These are phyloP conservation scores for Propithecus deckenii DNA, from an alignment of 2,797 vertebrate genomes.

Conservation along the genomic window DNA sequence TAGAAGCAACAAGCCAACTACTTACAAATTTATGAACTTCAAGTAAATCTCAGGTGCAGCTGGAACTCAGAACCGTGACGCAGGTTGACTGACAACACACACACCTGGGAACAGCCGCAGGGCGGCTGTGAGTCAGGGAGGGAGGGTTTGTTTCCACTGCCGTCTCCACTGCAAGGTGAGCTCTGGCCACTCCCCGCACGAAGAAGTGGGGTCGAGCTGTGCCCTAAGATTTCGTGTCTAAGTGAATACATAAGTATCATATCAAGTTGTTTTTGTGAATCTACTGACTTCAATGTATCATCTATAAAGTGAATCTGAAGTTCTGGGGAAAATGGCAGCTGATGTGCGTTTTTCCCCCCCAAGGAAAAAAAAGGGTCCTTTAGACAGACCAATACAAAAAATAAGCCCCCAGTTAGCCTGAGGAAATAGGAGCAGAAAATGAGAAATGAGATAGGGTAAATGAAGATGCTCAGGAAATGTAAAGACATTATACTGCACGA, in stretches of 20 bases:
- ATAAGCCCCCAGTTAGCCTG: background rate
- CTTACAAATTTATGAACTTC: background rate
- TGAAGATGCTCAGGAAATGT: background rate
- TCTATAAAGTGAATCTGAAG: background rate
- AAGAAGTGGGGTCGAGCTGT: background rate
- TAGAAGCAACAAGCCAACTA: background rate
- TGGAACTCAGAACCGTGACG: background rate
- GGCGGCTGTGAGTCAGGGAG: no score
- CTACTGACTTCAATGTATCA: background rate
- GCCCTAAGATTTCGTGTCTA: no score
- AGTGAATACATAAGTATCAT: rapidly evolving
- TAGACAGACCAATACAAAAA: background rate
- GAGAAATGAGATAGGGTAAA: background rate
- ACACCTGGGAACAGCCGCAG: rapidly evolving
- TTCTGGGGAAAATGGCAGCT: background rate
- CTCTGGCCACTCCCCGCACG: rapidly evolving
- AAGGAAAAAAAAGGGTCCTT: background rate
- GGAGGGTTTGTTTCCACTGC: background rate
- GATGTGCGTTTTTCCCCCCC: no score
- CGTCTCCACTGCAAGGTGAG: no score
- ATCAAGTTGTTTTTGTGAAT: background rate
- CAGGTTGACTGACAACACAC: background rate
- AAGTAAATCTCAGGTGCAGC: background rate
- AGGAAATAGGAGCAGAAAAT: background rate
- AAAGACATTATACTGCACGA: background rate